A percentile compares a stretch with the other conserved stretches of the same genome.
These are phyloP conservation scores for Pangasius krempfi DNA, from an alignment of 2,797 vertebrate species.

Conservation along the genomic window DNA sequence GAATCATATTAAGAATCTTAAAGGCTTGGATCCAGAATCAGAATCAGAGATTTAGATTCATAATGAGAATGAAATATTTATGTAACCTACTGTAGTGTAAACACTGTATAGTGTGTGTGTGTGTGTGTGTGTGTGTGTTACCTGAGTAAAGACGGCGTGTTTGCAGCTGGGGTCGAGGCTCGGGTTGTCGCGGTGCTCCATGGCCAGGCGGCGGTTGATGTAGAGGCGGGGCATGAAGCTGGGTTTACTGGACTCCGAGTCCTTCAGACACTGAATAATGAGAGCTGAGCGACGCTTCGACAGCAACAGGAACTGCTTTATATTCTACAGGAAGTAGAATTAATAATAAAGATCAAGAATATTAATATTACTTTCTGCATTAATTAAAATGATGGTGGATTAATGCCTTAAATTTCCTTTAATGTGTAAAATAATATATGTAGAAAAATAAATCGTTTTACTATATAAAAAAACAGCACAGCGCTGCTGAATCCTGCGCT, in stretches of 20 bases:
- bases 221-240: conserved; percentile 96
- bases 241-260: conserved; percentile 95
- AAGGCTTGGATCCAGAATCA: no score
- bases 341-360: neutral
- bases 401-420: no score
- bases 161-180: conserved; percentile 88
- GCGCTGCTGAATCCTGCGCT: neutral
- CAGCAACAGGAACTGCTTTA: conserved; percentile 94
- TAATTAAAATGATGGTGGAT: neutral
- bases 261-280: conserved; percentile 93
- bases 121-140: conserved; percentile 57
- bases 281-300: conserved; percentile 91
- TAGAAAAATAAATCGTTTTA: neutral
- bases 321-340: conserved; percentile 74
- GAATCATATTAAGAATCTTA: no score
- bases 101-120: no score
- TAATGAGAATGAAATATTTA: neutral
- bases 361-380: neutral
- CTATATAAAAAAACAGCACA: no score
- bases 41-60: neutral
- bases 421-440: neutral
- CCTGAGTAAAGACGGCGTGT: conserved; percentile 94
- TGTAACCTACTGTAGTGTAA: no score
- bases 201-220: conserved; percentile 95
- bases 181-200: conserved; percentile 96